Base-by-base conservation (phyloP, 2,888 invertebrate genomes). In the Phalera bucephala region DNA sequence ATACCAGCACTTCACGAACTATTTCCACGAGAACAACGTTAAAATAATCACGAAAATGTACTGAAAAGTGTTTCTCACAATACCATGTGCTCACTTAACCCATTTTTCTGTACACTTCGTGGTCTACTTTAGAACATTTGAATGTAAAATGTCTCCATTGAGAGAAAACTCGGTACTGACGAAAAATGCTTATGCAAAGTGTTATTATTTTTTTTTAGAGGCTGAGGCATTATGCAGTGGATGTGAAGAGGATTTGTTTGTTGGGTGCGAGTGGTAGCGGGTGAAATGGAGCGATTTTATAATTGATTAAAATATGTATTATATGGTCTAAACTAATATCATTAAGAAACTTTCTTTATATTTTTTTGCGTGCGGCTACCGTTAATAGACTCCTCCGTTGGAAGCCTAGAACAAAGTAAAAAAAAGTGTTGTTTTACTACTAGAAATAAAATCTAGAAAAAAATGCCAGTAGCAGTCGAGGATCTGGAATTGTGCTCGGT, bases 131-230 rank as follows among this genome's bases (percentile, higher is more conserved):
- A 53, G 45, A 43, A 53, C 69, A 67, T 77, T 80, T 74, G 65
- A 70, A 80, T 72, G 75, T 71, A 77, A 75, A 79, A 70, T 61
- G 63, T 42, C 60, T 60, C 61, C 61, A 61, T 62, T 60, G 55
- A 45, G 57, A 56, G 49, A 53, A 58, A 27, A 9, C 27, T 12
- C 51, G 53, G 58, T 63, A 70, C 63, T 58, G 70, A 61, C 72
- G 69, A 78, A 80, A 80, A 86, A 82, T 83, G 82, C 78, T 86
- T 86, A 84, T 87, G 82, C 77, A 82, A 83, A 87, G 81, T 86
- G 83, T 85, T 86, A 86, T 87, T 85, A 85, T 87, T 86, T 75
- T 83, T 82, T 75, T 78, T 63, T 56, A 61, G 52, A 47, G 51
- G 59, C 55, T 66, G 54, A 58, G 62, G 67, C 68, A 64, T 68